phyloP scores from a whole-genome alignment of 2,797 vertebrate genomes.

The Notolepis coatsorum region DNA sequence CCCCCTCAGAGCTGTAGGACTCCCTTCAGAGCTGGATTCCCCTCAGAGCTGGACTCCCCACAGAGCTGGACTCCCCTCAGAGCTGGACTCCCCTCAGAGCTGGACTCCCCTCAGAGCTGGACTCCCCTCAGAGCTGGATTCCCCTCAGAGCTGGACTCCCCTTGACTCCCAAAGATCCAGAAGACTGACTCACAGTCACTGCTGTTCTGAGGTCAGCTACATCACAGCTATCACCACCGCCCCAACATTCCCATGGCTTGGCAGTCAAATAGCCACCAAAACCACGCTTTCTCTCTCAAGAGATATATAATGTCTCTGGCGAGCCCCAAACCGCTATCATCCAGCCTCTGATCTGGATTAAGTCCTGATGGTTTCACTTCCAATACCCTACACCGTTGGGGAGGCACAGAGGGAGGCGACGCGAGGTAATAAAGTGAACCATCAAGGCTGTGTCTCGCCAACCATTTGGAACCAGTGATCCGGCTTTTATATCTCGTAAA shows the following conservation, averaged over 20 bases:
- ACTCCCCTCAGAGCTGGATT: too few relatives aligned
- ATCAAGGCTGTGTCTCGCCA: background rate
- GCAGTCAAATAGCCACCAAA: conserved; percentile 69
- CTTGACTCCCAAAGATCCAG: conserved; percentile 24
- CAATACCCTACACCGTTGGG: conserved; percentile 36
- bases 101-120: too few relatives aligned
- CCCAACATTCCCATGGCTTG: conserved; percentile 67
- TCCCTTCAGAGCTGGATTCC: too few relatives aligned
- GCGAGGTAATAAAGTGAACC: background rate
- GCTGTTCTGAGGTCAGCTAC: conserved; percentile 58
- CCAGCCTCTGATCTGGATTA: too few relatives aligned
- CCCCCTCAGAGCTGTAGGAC: too few relatives aligned
- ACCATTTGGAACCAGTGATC: conserved; percentile 27
- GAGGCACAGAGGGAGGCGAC: conserved; percentile 23
- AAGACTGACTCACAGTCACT: conserved; percentile 51
- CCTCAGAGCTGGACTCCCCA: too few relatives aligned
- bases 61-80: too few relatives aligned
- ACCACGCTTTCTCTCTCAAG: conserved; percentile 57
- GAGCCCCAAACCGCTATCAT: conserved; percentile 25
- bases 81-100: too few relatives aligned
- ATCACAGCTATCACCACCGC: conserved; percentile 39
- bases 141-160: too few relatives aligned
- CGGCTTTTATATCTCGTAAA: conserved; percentile 8
- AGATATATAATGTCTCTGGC: conserved; percentile 49
- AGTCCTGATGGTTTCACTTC: conserved; percentile 53